Evolutionary conservation across 1,140 invertebrate species (phyloP).

Genomic region (Pteromalus puparum): DNA sequence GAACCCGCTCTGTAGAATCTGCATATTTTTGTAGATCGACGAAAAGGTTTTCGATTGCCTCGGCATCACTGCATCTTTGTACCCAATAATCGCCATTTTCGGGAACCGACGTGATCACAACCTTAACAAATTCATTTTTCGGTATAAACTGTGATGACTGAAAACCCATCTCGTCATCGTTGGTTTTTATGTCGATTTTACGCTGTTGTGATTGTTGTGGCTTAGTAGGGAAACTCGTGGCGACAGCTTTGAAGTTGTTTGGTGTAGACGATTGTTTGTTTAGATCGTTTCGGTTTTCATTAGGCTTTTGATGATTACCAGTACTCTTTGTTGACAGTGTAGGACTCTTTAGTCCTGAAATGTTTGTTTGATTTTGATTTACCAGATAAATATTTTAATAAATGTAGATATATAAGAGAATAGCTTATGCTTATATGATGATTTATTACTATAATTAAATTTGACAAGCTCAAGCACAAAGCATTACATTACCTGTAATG

Average conservation of each 20-base stretch:
- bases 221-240: neutral
- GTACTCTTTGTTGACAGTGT: neutral
- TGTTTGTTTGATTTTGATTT: neutral
- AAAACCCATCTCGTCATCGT: neutral
- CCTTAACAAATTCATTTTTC: constrained; percentile 52
- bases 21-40: constrained; percentile 26
- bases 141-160: constrained; percentile 49
- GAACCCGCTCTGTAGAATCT: neutral
- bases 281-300: neutral
- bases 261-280: neutral
- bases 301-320: neutral
- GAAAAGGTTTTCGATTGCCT: constrained; percentile 53
- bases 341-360: neutral
- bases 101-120: constrained; percentile 30
- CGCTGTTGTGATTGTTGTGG: neutral
- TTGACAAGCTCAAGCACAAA: no score
- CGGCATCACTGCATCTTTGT: constrained; percentile 51
- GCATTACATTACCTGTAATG: no score
- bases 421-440: no score
- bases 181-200: neutral
- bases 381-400: neutral
- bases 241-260: constrained; percentile 1
- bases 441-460: no score
- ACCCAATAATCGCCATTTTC: constrained; percentile 58
- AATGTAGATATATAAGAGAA: no score